A percentile compares a stretch with the other conserved stretches of the same genome.
phyloP scores from a whole-genome alignment of 2,888 invertebrate genomes.

The Campoplex nolae region DNA sequence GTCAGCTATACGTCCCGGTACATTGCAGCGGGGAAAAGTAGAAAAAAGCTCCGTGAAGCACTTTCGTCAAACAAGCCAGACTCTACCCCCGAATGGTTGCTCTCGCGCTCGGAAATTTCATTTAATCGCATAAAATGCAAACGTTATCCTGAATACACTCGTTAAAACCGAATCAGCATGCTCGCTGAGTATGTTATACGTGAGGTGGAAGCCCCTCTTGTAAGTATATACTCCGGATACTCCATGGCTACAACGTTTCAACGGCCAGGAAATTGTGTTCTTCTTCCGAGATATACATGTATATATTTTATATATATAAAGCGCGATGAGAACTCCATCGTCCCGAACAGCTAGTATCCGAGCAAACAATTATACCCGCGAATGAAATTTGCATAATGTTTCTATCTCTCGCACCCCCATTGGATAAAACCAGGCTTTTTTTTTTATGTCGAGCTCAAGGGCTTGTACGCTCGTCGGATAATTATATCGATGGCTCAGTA shows the following conservation, averaged over 20 bases:
- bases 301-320: slow-evolving; percentile 14
- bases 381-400: slow-evolving; percentile 64
- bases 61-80: slow-evolving; percentile 24
- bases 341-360: slow-evolving; percentile 18
- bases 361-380: slow-evolving; percentile 50
- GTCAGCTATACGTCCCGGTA: neutral
- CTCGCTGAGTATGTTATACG: slow-evolving; percentile 50
- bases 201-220: slow-evolving; percentile 31
- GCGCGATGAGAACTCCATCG: slow-evolving; percentile 14
- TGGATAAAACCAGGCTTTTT: neutral
- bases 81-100: slow-evolving; percentile 20
- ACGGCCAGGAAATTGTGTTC: slow-evolving; percentile 4
- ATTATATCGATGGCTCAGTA: neutral
- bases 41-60: slow-evolving; percentile 30
- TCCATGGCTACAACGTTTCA: slow-evolving; percentile 19
- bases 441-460: neutral
- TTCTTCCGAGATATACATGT: slow-evolving; percentile 6
- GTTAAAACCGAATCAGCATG: slow-evolving; percentile 67
- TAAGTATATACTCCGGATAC: neutral
- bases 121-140: slow-evolving; percentile 65
- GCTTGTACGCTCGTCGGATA: neutral
- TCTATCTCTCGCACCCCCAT: neutral
- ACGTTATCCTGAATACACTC: slow-evolving; percentile 65
- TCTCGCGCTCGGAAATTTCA: slow-evolving; percentile 49
- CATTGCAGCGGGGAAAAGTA: neutral